Evolutionary conservation across 2,797 vertebrate genomes (phyloP), one percentile per base, ranked within the genome.

Genomic region (Potorous gilbertii): DNA sequence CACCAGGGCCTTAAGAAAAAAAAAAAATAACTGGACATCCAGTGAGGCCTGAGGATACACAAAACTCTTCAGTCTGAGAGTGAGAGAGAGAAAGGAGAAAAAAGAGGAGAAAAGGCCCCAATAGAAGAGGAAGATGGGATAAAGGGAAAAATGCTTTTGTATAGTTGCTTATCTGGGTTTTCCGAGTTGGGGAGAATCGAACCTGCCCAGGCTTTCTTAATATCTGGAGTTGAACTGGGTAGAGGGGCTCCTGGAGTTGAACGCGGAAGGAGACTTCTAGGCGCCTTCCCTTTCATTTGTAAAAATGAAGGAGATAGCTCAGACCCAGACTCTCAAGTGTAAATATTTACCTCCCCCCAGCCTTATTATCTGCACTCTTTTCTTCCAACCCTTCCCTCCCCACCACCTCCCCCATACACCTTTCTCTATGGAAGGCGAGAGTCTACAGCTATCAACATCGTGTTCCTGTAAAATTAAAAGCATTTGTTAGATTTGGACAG

Each of bases 401-500:
- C 46, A 31, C 50, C 66, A 62, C 13, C 14, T 59, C 90, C 13
- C 18, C 29, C 93, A 2, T 50, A 87, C 74, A 87, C 57, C 93
- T 50, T 81, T 87, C 46, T n/a, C 40, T 40, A 56, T 28, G 54
- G 90, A 91, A 94, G 50, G 66, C 18, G 1, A 54, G 52, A 31
- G 90, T 21, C 94, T 56, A 54, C 95, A 92, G 98, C 94, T 94
- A 93, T 96, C 40, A 57, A 96, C 55, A 57, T 91, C 54, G 27
- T 21, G 95, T 91, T 96, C 56, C 93, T 94, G 96, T 96, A 94
- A 97, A 98, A 98, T 97, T 97, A 96, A 96, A 98, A 98, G 92
- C 97, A 97, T 97, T 97, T 97, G 98, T 97, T 95, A 96, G 95
- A 91, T 95, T 92, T 92, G 97, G 97, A 96, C 95, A 96, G 95